These are phyloP conservation scores for Cheilosia pagana DNA, from an alignment of 2,888 invertebrate genomes.

Conservation along the genomic window DNA sequence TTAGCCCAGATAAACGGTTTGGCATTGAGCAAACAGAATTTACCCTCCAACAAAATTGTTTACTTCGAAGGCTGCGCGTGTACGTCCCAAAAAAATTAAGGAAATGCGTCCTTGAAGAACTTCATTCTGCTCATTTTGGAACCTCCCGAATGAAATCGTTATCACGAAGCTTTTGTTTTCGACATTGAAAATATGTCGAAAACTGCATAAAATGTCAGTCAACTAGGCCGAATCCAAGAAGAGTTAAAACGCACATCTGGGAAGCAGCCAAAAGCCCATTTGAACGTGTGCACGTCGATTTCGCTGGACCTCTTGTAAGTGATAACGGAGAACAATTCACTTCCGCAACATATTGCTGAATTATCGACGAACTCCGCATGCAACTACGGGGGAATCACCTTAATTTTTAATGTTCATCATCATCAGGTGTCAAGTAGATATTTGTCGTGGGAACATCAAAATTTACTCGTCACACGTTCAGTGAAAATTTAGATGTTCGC, in stretches of 20 bases:
- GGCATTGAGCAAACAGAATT: slow-evolving; percentile 41
- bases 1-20: slow-evolving; percentile 24
- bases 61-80: slow-evolving; percentile 41
- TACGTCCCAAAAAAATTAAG: slow-evolving; percentile 37
- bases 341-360: too few species aligned
- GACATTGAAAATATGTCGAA: slow-evolving; percentile 73
- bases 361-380: slow-evolving; percentile 80
- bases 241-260: slow-evolving; percentile 32
- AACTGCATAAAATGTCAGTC: slow-evolving; percentile 28
- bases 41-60: slow-evolving; percentile 20
- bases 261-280: slow-evolving; percentile 64
- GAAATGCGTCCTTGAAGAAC: slow-evolving; percentile 30
- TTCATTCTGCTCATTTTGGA: slow-evolving; percentile 64
- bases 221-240: slow-evolving; percentile 31
- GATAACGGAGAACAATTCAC: slow-evolving; percentile 71
- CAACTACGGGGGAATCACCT: too few species aligned
- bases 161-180: slow-evolving; percentile 62
- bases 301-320: slow-evolving; percentile 63
- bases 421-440: too few species aligned
- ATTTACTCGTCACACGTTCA: too few species aligned
- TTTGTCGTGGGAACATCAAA: too few species aligned
- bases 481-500: too few species aligned
- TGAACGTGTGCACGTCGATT: slow-evolving; percentile 74
- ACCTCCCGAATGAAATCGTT: slow-evolving; percentile 49
- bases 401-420: too few species aligned